phyloP scores from a whole-genome alignment of 2,797 vertebrate species.

The Myotis pilosus region DNA sequence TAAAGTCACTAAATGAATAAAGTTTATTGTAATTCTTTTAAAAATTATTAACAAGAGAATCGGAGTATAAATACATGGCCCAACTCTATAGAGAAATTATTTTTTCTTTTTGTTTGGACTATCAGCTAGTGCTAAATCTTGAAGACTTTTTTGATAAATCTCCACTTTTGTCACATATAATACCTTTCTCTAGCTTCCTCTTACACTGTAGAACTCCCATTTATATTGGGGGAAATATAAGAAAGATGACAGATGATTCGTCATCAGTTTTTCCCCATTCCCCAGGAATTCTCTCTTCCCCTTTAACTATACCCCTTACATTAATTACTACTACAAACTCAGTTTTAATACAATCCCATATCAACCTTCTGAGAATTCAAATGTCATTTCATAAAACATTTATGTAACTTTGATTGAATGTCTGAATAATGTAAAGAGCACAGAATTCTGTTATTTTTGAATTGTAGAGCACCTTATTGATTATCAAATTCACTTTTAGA shows the following conservation, averaged over 20 bases:
- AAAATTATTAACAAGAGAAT: not conserved
- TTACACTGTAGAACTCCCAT: not conserved
- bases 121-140: not conserved
- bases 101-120: not conserved
- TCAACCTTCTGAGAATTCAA: not conserved
- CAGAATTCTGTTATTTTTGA: not conserved
- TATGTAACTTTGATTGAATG: not conserved
- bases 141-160: not conserved
- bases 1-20: not conserved
- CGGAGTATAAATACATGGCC: not conserved
- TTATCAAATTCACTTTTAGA: not conserved
- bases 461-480: not conserved
- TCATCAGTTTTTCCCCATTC: not conserved
- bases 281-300: not conserved
- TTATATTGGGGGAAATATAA: not conserved
- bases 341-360: not conserved
- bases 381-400: not conserved
- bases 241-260: not conserved
- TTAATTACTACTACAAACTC: not conserved
- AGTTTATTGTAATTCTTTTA: not conserved
- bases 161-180: not conserved
- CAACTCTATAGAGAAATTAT: not conserved
- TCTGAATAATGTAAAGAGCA: not conserved
- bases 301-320: not conserved
- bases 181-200: not conserved